phyloP scores from a whole-genome alignment of 2,113 vertebrate genomes.

The Catharus minimus region DNA sequence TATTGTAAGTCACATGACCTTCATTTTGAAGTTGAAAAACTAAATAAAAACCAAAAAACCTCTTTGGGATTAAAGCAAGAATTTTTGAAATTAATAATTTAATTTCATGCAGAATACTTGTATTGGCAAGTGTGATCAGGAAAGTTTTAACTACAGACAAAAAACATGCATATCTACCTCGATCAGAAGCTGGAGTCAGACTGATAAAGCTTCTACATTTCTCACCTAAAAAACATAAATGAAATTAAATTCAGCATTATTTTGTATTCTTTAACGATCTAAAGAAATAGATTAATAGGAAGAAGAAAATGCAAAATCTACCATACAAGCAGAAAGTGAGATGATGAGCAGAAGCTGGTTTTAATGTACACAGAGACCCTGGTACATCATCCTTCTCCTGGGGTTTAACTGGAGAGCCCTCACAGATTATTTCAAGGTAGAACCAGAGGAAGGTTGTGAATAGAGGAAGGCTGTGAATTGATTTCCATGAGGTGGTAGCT shows the following conservation, averaged over 20 bases:
- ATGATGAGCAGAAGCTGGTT: neutral
- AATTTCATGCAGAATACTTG: neutral
- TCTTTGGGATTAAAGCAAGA: neutral
- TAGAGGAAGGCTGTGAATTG: neutral
- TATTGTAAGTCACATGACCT: neutral
- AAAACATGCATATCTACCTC: conserved; percentile 73
- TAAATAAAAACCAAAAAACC: neutral
- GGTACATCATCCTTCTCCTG: neutral
- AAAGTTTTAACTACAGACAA: neutral
- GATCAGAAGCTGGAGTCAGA: conserved; percentile 83
- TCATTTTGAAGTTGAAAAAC: neutral
- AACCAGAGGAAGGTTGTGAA: neutral
- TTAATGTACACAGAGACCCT: neutral
- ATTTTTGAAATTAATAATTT: neutral
- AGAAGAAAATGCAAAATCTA: neutral
- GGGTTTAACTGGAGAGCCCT: neutral
- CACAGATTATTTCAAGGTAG: neutral
- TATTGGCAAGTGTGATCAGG: neutral
- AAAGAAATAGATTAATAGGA: neutral
- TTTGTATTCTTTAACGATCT: neutral
- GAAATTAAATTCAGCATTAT: neutral
- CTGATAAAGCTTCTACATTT: conserved; percentile 87
- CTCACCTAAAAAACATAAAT: conserved; percentile 77
- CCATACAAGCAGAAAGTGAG: neutral
- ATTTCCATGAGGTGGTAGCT: neutral